phyloP scores from a whole-genome alignment of 2,888 invertebrate genomes.

The Plebejus argus region DNA sequence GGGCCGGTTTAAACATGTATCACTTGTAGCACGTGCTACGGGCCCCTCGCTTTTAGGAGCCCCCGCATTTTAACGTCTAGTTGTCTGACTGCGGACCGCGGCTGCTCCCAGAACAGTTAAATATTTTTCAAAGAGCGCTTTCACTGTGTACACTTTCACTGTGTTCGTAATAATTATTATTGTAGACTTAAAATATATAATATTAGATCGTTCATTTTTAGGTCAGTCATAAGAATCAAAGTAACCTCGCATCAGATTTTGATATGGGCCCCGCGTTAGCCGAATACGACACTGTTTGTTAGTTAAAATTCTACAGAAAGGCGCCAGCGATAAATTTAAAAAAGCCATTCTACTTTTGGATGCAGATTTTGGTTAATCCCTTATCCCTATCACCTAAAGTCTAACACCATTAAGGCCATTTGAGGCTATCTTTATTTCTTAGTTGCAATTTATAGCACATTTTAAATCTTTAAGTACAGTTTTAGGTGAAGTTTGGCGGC shows the following conservation, averaged over 20 bases:
- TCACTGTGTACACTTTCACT: too few species aligned
- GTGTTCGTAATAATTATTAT: too few species aligned
- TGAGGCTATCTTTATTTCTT: conserved; percentile 41
- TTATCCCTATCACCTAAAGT: conserved; percentile 47
- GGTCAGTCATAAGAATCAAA: neutral
- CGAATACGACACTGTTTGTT: neutral
- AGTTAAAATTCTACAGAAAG: conserved; percentile 50
- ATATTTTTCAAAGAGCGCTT: too few species aligned
- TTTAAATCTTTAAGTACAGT: conserved; percentile 36
- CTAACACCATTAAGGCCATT: conserved; percentile 45
- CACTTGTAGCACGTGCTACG: too few species aligned
- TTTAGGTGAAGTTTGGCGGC: conserved; percentile 1
- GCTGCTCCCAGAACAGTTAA: too few species aligned
- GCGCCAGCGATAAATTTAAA: conserved; percentile 30
- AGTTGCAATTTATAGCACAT: conserved; percentile 40
- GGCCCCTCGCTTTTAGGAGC: too few species aligned
- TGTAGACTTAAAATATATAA: too few species aligned
- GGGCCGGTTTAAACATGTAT: neutral
- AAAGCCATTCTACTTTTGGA: conserved; percentile 45
- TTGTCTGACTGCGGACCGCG: too few species aligned
- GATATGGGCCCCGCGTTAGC: neutral
- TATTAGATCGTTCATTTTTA: too few species aligned
- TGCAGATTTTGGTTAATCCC: conserved; percentile 46
- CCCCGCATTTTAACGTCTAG: too few species aligned
- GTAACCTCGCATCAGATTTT: neutral